phyloP scores from a whole-genome alignment of 2,888 invertebrate genomes.

The Metalampra italica region DNA sequence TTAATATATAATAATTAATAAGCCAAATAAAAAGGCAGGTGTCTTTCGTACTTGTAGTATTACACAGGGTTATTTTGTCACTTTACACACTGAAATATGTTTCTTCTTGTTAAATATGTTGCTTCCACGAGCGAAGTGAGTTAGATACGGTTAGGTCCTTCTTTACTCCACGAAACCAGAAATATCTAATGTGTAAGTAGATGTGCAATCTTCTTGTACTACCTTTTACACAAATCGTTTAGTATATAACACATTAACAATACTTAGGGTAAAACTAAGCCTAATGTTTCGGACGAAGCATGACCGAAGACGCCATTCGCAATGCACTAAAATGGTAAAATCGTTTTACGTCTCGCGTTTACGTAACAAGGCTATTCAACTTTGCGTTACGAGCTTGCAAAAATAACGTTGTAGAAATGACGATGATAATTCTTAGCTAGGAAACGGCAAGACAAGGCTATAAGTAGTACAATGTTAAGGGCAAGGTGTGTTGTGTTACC shows the following conservation, averaged over 20 bases:
- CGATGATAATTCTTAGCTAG: neutral
- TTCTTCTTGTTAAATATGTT: too few relatives aligned
- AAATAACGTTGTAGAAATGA: neutral
- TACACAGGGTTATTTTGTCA: too few relatives aligned
- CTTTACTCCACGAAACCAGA: too few relatives aligned
- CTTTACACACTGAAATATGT: too few relatives aligned
- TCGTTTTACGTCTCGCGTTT: slow-evolving; percentile 18
- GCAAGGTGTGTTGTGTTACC: neutral
- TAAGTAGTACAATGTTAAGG: slow-evolving; percentile 19
- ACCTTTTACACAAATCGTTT: neutral
- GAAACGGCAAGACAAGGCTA: neutral
- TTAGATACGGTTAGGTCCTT: too few relatives aligned
- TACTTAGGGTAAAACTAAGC: neutral
- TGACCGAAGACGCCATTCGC: slow-evolving; percentile 18
- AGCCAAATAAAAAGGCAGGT: too few relatives aligned
- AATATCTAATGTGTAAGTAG: too few relatives aligned
- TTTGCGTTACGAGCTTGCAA: slow-evolving; percentile 13
- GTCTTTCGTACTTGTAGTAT: too few relatives aligned
- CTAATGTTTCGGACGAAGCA: neutral
- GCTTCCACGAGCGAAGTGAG: too few relatives aligned
- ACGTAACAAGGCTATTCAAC: slow-evolving; percentile 29
- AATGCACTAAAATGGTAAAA: slow-evolving; percentile 27
- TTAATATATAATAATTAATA: too few relatives aligned
- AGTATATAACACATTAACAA: neutral
- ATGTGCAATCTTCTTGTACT: too few relatives aligned